phyloP scores from a whole-genome alignment of 2,888 invertebrate genomes.

The Acrobasis repandana region DNA sequence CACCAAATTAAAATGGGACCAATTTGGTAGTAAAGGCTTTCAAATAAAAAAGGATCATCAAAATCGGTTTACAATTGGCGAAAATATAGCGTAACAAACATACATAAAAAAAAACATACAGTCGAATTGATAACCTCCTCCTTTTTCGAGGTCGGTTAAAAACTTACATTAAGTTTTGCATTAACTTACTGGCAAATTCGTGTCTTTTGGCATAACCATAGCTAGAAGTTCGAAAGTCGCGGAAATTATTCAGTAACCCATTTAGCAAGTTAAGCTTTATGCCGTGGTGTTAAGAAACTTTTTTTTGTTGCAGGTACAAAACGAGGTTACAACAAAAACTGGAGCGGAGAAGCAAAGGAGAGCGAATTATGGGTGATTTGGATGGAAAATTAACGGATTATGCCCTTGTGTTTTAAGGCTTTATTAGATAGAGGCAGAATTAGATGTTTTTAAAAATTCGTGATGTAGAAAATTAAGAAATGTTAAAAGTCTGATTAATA shows the following conservation, averaged over 20 bases:
- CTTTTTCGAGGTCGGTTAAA: too few species aligned
- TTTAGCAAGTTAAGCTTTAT: constrained; percentile 11
- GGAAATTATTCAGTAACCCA: constrained; percentile 11
- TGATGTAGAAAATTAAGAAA: background rate
- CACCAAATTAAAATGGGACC: too few species aligned
- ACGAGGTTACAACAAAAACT: constrained; percentile 1
- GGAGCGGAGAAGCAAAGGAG: background rate
- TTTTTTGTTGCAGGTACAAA: constrained; percentile 18
- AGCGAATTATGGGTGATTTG: background rate
- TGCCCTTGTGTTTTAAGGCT: background rate
- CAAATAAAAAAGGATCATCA: too few species aligned
- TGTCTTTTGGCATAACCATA: too few species aligned
- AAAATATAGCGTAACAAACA: too few species aligned
- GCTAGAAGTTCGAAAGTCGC: background rate
- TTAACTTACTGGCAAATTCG: too few species aligned
- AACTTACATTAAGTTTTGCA: too few species aligned
- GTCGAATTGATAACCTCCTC: too few species aligned
- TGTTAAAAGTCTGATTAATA: too few species aligned
- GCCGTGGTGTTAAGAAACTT: background rate
- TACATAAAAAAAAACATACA: too few species aligned
- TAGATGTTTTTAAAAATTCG: background rate
- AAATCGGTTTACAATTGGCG: too few species aligned
- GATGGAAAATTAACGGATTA: background rate
- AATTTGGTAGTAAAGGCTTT: too few species aligned
- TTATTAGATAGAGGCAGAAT: background rate